Base-by-base conservation (phyloP, 2,888 invertebrate genomes). In the Metopia argyrocephala region DNA sequence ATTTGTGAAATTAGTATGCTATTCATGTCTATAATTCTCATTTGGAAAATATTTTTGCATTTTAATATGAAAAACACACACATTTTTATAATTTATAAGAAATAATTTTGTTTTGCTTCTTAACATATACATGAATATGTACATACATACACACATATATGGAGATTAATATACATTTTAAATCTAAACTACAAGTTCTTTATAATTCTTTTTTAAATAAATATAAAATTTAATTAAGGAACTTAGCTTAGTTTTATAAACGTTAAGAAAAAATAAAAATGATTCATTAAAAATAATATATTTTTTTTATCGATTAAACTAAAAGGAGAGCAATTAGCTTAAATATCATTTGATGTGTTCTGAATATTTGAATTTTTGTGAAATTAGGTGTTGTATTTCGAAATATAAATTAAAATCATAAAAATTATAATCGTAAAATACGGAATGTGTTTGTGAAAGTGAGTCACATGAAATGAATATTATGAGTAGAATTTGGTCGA, bases 21-120 rank as follows among this genome's bases (percentile, higher is more conserved):
- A 81, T 78, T 80, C 78, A 81, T 78, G 81, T 81, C 81, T 81
- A 70, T 78, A 78, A 81, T 81, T 81, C 81, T 81, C 81, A 70
- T 66, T 57, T 76, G 65, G 54, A 74, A 74, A 68, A 69, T 12
- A 3, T 54, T 28, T 71, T 68, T 52, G 48, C 57, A 54, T 74
- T 59, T 59, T 74, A 76, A 61, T 66, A 66, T n/a, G n/a, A n/a
- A 71, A 65, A 65, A 65, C 23, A 62, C 56, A 57, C 28, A 27
- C 66, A 25, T 38, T 27, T 15, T 31, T 9, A 61, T 18, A 20
- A n/a, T 45, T 45, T 56, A 62, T 27, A 28, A 12, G n/a, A n/a
- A n/a, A n/a, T n/a, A n/a, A n/a, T n/a, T 57, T 64, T 57, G 12
- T 15, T 57, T 57, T 7, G 45, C 70, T 71, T n/a, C 9, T 57